Conservation (phyloP, 1,140 invertebrate genomes). For the Oppia nitens region DNA sequence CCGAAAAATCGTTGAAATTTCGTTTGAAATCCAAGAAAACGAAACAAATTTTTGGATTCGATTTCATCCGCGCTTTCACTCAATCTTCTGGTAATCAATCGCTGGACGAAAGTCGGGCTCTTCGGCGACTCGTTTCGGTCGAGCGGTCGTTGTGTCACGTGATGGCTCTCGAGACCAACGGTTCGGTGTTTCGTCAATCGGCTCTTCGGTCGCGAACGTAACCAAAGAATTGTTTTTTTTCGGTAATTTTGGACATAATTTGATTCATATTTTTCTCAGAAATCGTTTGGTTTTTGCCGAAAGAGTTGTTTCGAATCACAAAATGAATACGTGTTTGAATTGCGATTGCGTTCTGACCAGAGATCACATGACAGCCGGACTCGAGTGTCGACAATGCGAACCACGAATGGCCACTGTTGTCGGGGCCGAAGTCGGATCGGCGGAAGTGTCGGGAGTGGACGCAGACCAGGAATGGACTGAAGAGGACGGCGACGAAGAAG, state of each 20-base stretch:
- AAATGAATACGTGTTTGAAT: not conserved
- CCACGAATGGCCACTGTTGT: not conserved
- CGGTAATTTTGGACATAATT: too few relatives aligned
- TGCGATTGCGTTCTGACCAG: constrained; percentile 6
- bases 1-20: not conserved
- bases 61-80: not conserved
- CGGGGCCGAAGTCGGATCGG: not conserved
- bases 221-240: too few relatives aligned
- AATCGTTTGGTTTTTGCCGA: not conserved
- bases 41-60: not conserved
- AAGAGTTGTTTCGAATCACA: not conserved
- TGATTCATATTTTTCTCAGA: not conserved
- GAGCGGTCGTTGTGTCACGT: constrained; percentile 11
- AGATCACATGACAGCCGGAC: not conserved
- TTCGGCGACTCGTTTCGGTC: not conserved
- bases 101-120: too few relatives aligned
- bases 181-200: constrained; percentile 5
- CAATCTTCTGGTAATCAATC: not conserved
- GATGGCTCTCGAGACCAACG: constrained; percentile 11
- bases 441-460: not conserved
- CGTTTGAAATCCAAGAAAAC: not conserved
- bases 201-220: constrained; percentile 1
- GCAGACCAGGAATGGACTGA: not conserved
- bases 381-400: constrained; percentile 2
- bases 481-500: not conserved